Percentiles rank a stretch among this genome's conserved stretches.
phyloP scores from a whole-genome alignment of 1,140 invertebrate genomes.

The Scaptomyza pallida region DNA sequence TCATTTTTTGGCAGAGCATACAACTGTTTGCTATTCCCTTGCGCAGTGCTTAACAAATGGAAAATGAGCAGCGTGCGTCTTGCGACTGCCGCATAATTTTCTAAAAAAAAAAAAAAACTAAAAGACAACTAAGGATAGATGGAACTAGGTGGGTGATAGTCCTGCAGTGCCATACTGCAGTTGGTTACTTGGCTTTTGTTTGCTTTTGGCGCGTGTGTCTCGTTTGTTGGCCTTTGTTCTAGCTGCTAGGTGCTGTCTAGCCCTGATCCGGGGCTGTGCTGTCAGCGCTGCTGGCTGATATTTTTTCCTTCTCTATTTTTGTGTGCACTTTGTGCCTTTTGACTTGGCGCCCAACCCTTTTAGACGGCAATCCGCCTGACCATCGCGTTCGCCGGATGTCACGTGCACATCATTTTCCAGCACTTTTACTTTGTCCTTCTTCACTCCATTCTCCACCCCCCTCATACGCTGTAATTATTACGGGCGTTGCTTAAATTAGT shows the following conservation, averaged over 20 bases:
- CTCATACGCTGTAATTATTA: conserved; percentile 62
- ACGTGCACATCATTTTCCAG: conserved; percentile 78
- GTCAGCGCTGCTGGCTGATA: conserved; percentile 46
- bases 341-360: conserved; percentile 33
- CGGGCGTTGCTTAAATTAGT: conserved; percentile 77
- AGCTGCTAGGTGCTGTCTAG: conserved; percentile 4
- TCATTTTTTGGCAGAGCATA: background rate
- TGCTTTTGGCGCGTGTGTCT: conserved; percentile 57
- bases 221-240: conserved; percentile 58
- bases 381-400: conserved; percentile 54
- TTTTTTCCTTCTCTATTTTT: conserved; percentile 4
- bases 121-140: background rate
- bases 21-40: background rate
- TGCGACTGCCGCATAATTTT: conserved; percentile 9
- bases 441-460: conserved; percentile 1
- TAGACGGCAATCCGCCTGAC: conserved; percentile 4
- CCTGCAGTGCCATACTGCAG: conserved; percentile 12
- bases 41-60: background rate
- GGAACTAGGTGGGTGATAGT: background rate
- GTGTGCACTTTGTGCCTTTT: conserved; percentile 48
- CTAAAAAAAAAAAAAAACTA: conserved; percentile 5
- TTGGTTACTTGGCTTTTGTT: conserved; percentile 54
- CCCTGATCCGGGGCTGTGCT: conserved; percentile 1
- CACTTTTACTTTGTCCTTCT: conserved; percentile 52
- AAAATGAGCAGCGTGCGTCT: background rate